Percentiles rank a stretch among this genome's conserved stretches.
These are phyloP conservation scores for Theristicus caerulescens DNA, from an alignment of 2,113 vertebrate genomes.

Conservation along the genomic window DNA sequence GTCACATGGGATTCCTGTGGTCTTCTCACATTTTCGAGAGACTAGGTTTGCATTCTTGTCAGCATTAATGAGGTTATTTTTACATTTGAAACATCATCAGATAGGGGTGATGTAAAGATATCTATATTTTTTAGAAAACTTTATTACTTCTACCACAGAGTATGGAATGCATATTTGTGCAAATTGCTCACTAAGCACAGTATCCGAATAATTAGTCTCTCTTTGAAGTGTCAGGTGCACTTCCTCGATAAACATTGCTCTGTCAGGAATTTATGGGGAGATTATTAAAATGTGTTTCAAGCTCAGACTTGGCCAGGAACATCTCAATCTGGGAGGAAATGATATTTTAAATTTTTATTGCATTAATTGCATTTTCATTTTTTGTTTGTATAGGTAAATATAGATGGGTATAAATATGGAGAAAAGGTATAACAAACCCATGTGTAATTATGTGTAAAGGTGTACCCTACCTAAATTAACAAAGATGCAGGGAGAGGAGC, in stretches of 20 bases:
- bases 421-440: not conserved
- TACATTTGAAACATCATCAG: not conserved
- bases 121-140: not conserved
- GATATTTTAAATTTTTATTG: not conserved
- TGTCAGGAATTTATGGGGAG: not conserved
- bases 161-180: not conserved
- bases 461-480: not conserved
- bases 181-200: not conserved
- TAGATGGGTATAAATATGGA: not conserved
- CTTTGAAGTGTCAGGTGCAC: not conserved
- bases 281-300: not conserved
- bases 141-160: not conserved
- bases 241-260: not conserved
- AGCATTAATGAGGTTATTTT: conserved; percentile 62
- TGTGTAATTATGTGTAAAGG: not conserved
- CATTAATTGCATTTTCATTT: not conserved
- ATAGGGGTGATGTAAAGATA: not conserved
- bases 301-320: not conserved
- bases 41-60: conserved; percentile 26
- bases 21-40: conserved; percentile 57
- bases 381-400: not conserved
- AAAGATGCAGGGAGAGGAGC: not conserved
- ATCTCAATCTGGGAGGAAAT: not conserved
- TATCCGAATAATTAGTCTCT: too few relatives aligned
- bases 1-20: conserved; percentile 72